A percentile compares a stretch with the other conserved stretches of the same genome.
Evolutionary conservation across 2,113 vertebrate species (phyloP).

Genomic region (Aphyosemion australe): DNA sequence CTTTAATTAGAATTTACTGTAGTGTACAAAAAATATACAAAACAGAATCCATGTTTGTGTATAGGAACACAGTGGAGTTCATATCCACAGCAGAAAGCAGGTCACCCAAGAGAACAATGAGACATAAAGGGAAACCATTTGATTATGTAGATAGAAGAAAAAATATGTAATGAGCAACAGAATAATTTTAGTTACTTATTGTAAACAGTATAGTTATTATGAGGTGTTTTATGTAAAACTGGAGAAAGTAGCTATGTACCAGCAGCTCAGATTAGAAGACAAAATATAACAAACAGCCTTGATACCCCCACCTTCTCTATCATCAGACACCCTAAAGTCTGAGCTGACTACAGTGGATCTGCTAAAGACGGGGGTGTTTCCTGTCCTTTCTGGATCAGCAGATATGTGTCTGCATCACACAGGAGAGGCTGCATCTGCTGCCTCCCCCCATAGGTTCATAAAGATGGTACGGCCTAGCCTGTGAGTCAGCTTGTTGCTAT

Average conservation of each 20-base stretch:
- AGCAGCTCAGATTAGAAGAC: slow-evolving; percentile 23
- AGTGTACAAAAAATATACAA: background rate
- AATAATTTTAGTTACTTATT: background rate
- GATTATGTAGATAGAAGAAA: background rate
- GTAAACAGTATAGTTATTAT: background rate
- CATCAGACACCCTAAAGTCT: slow-evolving; percentile 40
- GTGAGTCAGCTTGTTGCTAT: slow-evolving; percentile 82
- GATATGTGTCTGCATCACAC: slow-evolving; percentile 12
- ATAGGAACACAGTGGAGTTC: background rate
- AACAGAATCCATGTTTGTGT: background rate
- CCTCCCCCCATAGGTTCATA: slow-evolving; percentile 62
- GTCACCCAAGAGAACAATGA: background rate
- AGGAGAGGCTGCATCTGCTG: slow-evolving; percentile 44
- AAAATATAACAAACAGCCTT: slow-evolving; percentile 40
- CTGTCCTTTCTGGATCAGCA: slow-evolving; percentile 18
- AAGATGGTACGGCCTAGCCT: slow-evolving; percentile 75
- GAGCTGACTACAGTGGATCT: slow-evolving; percentile 25
- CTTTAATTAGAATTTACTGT: background rate
- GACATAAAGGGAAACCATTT: background rate
- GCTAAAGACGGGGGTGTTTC: slow-evolving; percentile 51
- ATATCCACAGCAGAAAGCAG: slow-evolving; percentile 1
- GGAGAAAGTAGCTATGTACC: background rate
- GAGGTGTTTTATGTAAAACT: background rate
- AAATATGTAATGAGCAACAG: background rate
- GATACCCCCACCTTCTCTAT: slow-evolving; percentile 22